Percentiles rank a stretch among this genome's conserved stretches.
These are phyloP conservation scores for Otolemur crassicaudatus DNA, from an alignment of 2,797 vertebrate species.

Conservation along the genomic window DNA sequence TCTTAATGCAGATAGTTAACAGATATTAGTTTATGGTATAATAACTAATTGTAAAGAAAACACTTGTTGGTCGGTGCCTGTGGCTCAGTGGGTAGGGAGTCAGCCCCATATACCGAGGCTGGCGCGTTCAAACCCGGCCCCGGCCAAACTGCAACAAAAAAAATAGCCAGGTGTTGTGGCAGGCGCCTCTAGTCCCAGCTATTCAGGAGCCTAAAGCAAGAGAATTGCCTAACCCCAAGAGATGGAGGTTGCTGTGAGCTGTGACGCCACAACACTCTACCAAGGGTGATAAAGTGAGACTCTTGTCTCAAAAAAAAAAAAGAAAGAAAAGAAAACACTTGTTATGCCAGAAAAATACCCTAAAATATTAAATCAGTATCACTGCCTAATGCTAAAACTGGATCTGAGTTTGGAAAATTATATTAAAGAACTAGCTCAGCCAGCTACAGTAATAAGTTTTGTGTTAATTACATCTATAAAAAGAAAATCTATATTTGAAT, in stretches of 20 bases:
- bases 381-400: slow-evolving; percentile 50
- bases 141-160: too few relatives aligned
- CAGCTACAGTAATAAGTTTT: not conserved
- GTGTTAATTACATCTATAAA: not conserved
- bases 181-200: too few relatives aligned
- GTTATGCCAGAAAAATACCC: slow-evolving; percentile 14
- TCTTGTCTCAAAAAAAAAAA: too few relatives aligned
- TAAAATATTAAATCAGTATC: slow-evolving; percentile 27
- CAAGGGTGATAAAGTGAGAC: too few relatives aligned
- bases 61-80: not conserved
- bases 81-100: too few relatives aligned
- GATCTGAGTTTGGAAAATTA: not conserved
- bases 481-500: slow-evolving; percentile 24
- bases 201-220: too few relatives aligned
- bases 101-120: too few relatives aligned
- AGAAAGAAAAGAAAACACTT: not conserved
- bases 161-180: too few relatives aligned
- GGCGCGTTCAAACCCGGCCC: too few relatives aligned
- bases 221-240: too few relatives aligned
- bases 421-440: not conserved
- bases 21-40: slow-evolving; percentile 54
- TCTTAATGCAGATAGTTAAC: not conserved
- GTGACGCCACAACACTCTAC: too few relatives aligned
- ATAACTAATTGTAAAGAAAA: slow-evolving; percentile 22
- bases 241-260: too few relatives aligned